Evolutionary conservation across 2,797 vertebrate species (phyloP).

Genomic region (Geotrypetes seraphini): DNA sequence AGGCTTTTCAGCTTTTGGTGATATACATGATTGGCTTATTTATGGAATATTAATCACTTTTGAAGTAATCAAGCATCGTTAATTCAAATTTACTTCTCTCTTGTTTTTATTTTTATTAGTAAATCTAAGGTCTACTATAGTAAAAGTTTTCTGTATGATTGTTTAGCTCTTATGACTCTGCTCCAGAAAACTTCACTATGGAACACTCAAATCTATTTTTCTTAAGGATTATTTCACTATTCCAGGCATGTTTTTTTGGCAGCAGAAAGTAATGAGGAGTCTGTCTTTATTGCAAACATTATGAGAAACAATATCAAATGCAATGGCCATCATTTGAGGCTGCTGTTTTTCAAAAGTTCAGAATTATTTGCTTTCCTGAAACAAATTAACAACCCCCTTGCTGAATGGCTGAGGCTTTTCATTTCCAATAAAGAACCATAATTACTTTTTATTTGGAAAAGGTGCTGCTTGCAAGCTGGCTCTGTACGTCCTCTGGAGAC

Average conservation of each 20-base stretch:
- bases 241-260: conserved; percentile 19
- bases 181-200: too few relatives aligned
- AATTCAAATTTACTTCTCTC: too few relatives aligned
- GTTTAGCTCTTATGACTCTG: too few relatives aligned
- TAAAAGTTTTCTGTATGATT: too few relatives aligned
- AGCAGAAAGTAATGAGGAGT: conserved; percentile 10
- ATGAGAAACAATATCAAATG: neutral
- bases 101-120: too few relatives aligned
- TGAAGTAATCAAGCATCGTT: too few relatives aligned
- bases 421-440: conserved; percentile 11
- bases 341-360: neutral
- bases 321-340: neutral
- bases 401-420: conserved; percentile 1
- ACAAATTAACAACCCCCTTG: neutral
- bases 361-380: neutral
- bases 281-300: neutral
- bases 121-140: too few relatives aligned
- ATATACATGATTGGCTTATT: too few relatives aligned
- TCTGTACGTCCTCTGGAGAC: conserved; percentile 11
- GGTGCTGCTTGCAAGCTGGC: neutral
- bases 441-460: conserved; percentile 14
- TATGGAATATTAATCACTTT: too few relatives aligned
- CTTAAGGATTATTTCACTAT: conserved; percentile 18
- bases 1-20: too few relatives aligned
- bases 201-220: conserved; percentile 24